phyloP scores from a whole-genome alignment of 2,113 vertebrate species.

The Mus musculus region GRCm39 chr12:78863001-78863500 shows the following conservation, averaged over 20 bases:
- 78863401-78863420: background rate
- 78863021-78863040: conserved; percentile 44
- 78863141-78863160: background rate
- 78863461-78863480: background rate
- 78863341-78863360: conserved; percentile 17
- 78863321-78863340: conserved; percentile 49
- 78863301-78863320: conserved; percentile 13
- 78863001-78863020: conserved; percentile 3
- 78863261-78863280: conserved; percentile 28
- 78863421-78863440: background rate
- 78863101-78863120: background rate
- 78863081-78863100: background rate
- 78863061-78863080: conserved; percentile 39
- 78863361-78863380: conserved; percentile 8
- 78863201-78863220: background rate
- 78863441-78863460: background rate
- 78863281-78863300: conserved; percentile 27
- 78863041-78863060: conserved; percentile 17
- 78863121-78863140: background rate
- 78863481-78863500: conserved; percentile 3
- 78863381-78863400: background rate
- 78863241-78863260: conserved; percentile 25
- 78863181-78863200: background rate
- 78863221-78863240: conserved; percentile 27
- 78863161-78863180: conserved; percentile 6